Conservation (phyloP, 1,140 invertebrate genomes). For the Drosophila leontia region DNA sequence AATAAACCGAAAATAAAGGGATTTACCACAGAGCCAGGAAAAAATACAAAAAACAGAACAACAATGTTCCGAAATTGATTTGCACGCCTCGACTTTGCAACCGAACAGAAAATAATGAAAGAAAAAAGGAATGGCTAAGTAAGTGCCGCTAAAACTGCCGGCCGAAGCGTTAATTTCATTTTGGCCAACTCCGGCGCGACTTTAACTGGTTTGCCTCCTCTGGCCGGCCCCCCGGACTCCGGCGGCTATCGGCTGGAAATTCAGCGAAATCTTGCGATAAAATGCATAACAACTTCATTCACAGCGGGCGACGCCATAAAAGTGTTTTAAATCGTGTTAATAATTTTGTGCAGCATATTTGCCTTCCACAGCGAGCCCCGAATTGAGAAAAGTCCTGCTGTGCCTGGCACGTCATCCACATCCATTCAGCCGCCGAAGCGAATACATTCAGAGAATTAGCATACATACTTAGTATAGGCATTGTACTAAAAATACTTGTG, state of each 20-base stretch:
- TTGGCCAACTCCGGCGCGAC: conserved; percentile 23
- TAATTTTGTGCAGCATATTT: conserved; percentile 80
- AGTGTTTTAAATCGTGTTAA: conserved; percentile 85
- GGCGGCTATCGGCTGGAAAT: conserved; percentile 36
- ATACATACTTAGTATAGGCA: background rate
- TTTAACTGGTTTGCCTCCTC: conserved; percentile 43
- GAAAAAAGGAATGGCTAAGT: conserved; percentile 55
- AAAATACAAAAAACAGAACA: conserved; percentile 1
- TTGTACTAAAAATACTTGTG: background rate
- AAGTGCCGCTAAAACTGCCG: conserved; percentile 76
- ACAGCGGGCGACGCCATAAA: conserved; percentile 83
- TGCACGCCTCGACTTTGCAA: conserved; percentile 58
- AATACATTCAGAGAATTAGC: conserved; percentile 25
- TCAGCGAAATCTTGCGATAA: conserved; percentile 80
- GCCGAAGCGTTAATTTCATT: conserved; percentile 79
- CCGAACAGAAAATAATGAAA: conserved; percentile 23
- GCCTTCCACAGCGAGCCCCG: conserved; percentile 58
- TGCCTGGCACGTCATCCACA: conserved; percentile 73
- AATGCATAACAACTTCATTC: conserved; percentile 85
- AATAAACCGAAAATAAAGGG: conserved; percentile 37
- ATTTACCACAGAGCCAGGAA: conserved; percentile 19
- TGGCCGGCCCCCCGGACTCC: background rate
- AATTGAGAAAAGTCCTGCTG: conserved; percentile 80
- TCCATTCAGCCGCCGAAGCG: conserved; percentile 28
- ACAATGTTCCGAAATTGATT: conserved; percentile 62